Base-by-base conservation (phyloP, 1,140 invertebrate species). In the Drosophila parvula region DNA sequence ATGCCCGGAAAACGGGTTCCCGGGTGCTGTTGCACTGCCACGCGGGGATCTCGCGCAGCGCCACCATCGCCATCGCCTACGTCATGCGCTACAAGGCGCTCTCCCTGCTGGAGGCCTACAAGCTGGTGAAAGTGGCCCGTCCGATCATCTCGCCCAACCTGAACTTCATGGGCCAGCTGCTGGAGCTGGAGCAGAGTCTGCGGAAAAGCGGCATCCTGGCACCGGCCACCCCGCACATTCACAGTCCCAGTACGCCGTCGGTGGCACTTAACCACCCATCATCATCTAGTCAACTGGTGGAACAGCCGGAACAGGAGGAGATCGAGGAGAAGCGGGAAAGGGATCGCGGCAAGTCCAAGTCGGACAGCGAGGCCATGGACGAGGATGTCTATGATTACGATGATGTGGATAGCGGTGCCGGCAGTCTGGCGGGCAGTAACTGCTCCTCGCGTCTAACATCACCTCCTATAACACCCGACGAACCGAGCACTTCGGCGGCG, bases 141-240 rank as follows among this genome's bases (percentile, higher is more conserved):
- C 95, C 95, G 32, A 98, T 99, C 91, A 98, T 99, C 79, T 98
- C 97, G 50, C 98, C 98, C 1, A 98, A 99, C 93, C 95, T 99
- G 48, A 99, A 99, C 91, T 99, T 99, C 93, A 98, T 99, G 95
- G 97, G 96, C 10, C 98, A 99, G 92, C 93, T 99, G 78, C 93
- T 97, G 40, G 97, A 99, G 86, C 94, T 97, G 81, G 97, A 98
- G 90, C 95, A 97, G 80, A 94, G 93, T 59, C 91, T 96, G 64
- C 93, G 93, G 30, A 94, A 92, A 67, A 93, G 92, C 60, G 93
- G 92, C n/a, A 78, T 78, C 18, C 61, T 92, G 38, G 80, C 74
- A 45, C 91, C 91, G 3, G 51, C 65, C 8, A 65, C 74, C 6
- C 74, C 88, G 22, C 63, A 44, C 22, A 38, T 69, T 10, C 65